Conservation (phyloP, 2,113 vertebrate genomes). For the Ahaetulla prasina region DNA sequence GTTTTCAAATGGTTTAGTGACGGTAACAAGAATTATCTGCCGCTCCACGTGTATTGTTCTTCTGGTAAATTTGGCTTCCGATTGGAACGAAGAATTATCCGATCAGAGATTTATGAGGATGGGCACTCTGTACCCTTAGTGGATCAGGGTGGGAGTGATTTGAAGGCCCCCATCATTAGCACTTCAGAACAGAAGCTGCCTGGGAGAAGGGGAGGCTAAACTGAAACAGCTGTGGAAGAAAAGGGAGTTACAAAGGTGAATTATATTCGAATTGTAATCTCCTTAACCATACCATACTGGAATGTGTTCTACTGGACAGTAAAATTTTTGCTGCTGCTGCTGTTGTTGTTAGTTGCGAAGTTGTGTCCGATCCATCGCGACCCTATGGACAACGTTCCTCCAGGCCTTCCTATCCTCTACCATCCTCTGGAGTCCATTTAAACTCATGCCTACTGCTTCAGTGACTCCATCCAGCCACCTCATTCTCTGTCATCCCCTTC, state of each 20-base stretch:
- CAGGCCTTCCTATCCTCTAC: no score
- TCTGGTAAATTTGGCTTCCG: not conserved
- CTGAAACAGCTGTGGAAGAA: not conserved
- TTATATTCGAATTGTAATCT: not conserved
- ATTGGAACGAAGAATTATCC: not conserved
- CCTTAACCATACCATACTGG: not conserved
- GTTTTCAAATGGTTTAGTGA: not conserved
- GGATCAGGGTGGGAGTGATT: not conserved
- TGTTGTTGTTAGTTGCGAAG: no score
- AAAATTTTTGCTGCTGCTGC: no score
- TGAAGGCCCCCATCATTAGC: not conserved
- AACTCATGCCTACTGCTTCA: no score
- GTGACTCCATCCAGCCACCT: no score
- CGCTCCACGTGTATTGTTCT: not conserved
- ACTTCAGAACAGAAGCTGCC: not conserved
- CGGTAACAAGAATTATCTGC: no score
- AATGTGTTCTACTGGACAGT: no score
- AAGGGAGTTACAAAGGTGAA: not conserved
- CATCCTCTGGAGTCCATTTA: no score
- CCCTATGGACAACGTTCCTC: no score
- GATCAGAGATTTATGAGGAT: not conserved
- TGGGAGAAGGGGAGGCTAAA: not conserved
- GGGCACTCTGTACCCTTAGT: not conserved
- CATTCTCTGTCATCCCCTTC: no score
- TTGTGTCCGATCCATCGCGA: no score